These are phyloP conservation scores for Lasiurus borealis DNA, from an alignment of 2,113 vertebrate genomes.

Conservation along the genomic window DNA sequence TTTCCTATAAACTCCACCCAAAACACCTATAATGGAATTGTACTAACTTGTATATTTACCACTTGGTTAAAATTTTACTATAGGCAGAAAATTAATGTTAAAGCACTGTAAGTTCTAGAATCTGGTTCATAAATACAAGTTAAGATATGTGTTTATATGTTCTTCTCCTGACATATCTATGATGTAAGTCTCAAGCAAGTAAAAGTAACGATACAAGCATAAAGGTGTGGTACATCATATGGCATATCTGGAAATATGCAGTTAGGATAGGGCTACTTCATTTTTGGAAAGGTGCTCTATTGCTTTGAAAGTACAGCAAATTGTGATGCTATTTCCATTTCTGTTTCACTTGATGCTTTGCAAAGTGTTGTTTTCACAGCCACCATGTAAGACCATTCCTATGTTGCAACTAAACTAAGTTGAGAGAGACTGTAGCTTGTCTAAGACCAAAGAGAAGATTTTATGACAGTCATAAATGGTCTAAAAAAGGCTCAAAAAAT, in stretches of 20 bases:
- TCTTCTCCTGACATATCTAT: background rate
- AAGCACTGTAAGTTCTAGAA: background rate
- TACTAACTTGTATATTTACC: background rate
- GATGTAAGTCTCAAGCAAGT: background rate
- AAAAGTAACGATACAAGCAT: background rate
- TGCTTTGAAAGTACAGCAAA: background rate
- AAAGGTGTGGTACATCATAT: background rate
- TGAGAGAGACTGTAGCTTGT: background rate
- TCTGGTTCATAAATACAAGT: background rate
- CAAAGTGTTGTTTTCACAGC: background rate
- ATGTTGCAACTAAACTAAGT: background rate
- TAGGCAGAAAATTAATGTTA: background rate
- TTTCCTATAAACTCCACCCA: background rate
- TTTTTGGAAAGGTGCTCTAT: background rate
- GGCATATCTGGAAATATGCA: rapidly evolving
- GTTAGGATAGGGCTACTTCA: background rate
- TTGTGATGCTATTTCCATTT: background rate
- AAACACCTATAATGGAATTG: background rate
- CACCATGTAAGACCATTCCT: background rate
- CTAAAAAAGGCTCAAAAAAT: background rate
- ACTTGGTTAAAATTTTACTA: background rate
- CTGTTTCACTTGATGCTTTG: background rate
- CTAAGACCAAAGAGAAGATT: background rate
- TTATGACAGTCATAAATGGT: background rate
- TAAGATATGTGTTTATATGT: background rate